phyloP scores from a whole-genome alignment of 2,888 invertebrate species.

The Agrotis ipsilon region DNA sequence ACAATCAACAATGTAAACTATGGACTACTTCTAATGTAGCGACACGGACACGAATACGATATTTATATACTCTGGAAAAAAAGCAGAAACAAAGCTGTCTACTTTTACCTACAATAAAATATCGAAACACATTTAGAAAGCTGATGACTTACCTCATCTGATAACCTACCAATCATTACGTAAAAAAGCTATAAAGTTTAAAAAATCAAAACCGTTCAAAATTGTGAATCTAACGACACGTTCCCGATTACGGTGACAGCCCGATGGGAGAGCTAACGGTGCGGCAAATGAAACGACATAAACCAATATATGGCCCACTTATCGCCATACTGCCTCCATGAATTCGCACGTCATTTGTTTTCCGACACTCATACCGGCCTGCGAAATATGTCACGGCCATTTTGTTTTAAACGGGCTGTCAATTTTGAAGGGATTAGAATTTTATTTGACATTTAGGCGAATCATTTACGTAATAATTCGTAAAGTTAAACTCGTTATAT shows the following conservation, averaged over 20 bases:
- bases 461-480: not conserved
- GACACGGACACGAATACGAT: no score
- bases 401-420: slow-evolving; percentile 20
- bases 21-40: no score
- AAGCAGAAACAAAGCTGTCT: not conserved
- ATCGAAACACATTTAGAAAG: not conserved
- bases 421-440: not conserved
- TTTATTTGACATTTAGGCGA: not conserved
- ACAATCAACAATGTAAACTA: no score
- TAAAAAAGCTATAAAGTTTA: not conserved
- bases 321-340: slow-evolving; percentile 48
- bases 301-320: slow-evolving; percentile 64
- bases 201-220: slow-evolving; percentile 33
- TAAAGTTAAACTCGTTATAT: no score
- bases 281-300: slow-evolving; percentile 61
- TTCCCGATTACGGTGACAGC: slow-evolving; percentile 44
- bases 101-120: not conserved
- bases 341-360: slow-evolving; percentile 64
- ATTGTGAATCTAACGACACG: slow-evolving; percentile 57
- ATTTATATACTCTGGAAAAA: not conserved
- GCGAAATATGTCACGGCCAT: slow-evolving; percentile 21
- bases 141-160: no score
- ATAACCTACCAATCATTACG: not conserved
- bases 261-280: slow-evolving; percentile 45
- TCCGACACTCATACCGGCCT: slow-evolving; percentile 22